phyloP scores from a whole-genome alignment of 2,888 invertebrate genomes.

The Venusia cambrica region DNA sequence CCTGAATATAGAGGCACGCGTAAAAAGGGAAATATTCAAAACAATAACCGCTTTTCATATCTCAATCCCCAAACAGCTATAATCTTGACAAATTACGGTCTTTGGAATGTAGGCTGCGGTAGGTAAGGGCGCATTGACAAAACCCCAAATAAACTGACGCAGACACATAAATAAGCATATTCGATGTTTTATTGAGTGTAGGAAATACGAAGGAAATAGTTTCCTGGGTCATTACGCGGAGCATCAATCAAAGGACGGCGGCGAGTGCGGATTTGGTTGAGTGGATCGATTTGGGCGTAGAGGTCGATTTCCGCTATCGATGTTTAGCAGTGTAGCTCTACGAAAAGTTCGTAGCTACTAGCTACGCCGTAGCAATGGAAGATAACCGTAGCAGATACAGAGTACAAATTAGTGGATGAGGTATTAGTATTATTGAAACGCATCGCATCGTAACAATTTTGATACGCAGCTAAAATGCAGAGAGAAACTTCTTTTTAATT shows the following conservation, averaged over 20 bases:
- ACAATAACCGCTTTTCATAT: constrained; percentile 76
- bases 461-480: too few relatives aligned
- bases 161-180: constrained; percentile 76
- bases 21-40: constrained; percentile 68
- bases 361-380: constrained; percentile 18
- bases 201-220: constrained; percentile 79
- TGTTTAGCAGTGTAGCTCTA: constrained; percentile 15
- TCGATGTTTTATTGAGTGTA: constrained; percentile 78
- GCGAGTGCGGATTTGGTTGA: constrained; percentile 46
- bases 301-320: constrained; percentile 32
- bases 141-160: constrained; percentile 73
- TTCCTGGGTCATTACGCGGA: constrained; percentile 73
- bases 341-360: constrained; percentile 17
- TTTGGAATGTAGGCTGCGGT: constrained; percentile 68
- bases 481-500: too few relatives aligned
- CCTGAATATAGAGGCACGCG: constrained; percentile 33
- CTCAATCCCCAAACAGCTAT: constrained; percentile 71
- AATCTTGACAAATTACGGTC: constrained; percentile 80
- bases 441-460: too few relatives aligned
- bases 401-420: constrained; percentile 6
- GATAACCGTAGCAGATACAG: constrained; percentile 15
- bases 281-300: constrained; percentile 42
- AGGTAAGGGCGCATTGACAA: constrained; percentile 66
- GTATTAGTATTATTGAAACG: background rate
- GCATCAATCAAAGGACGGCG: constrained; percentile 72